Base-by-base conservation (phyloP, 2,113 vertebrate species). In the Nycticorax nycticorax region DNA sequence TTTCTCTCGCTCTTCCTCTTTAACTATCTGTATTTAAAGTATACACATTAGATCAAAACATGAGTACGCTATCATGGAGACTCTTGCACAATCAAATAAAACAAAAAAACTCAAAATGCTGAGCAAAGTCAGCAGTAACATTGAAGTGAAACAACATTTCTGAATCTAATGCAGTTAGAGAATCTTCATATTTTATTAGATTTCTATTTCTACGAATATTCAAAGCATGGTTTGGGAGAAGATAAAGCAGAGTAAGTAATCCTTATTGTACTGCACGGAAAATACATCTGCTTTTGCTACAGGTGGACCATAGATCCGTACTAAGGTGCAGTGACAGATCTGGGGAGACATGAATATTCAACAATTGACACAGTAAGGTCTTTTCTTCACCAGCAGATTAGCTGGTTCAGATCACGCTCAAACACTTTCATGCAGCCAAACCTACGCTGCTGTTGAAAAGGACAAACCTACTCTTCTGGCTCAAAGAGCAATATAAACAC, bases 1-100 rank as follows among this genome's bases (percentile, higher is more conserved):
- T 75, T 99, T 99, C 66, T 99, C 99, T 79, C 99, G 93, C 17
- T 99, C 99, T 71, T 99, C 99, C 88, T 99, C 99, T 78, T 99
- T 99, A 95, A 98, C 98, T 68, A 98, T 89, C 99, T 99, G 79
- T 96, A 93, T 93, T 48, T 72, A 11, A 84, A 86, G 18, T 27
- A 82, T 22, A 63, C 39, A 78, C 33, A 52, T 45, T 60, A 80
- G 45, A 56, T 43, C 17, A 56, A 81, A 78, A 69, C 5, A 14
- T 6, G 3, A 85, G 21, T 24, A 37, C 3, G 50, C n/a, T n/a
- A 60, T 18, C 62, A 47, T 1, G 3, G 17, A 63, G n/a, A 75
- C 16, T 80, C 69, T 30, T 30, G 14, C 27, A 88, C 28, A 62
- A 56, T 5, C 50, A 50, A 59, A 66, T 43, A 88, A 74, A 74